Evolutionary conservation across 2,888 invertebrate genomes (phyloP), one percentile per base, ranked within the genome.

Genomic region (Mystacides longicornis): DNA sequence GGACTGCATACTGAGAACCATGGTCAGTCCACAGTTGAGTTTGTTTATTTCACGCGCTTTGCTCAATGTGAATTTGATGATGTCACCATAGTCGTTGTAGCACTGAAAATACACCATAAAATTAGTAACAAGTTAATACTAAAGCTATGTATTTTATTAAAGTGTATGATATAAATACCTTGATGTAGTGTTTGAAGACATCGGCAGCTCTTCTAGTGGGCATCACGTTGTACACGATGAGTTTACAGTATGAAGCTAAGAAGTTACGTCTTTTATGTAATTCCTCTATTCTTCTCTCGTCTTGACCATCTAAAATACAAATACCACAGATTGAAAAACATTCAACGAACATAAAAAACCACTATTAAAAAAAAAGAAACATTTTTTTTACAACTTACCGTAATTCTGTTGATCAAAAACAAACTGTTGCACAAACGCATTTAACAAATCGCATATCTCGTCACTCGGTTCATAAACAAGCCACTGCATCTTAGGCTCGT

Each of bases 21-120:
- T 90, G 2, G 95, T 96, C 62, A 94, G 81, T 5, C 98, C 94
- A 72, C 96, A 97, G 69, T 89, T 90, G 42, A 94, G 87, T 75
- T 96, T 97, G 77, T 96, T 96, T 65, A 97, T 94, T 77, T 99
- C 99, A 63, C 98, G 82, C 11, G 96, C 93, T 75, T 98, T 98
- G 64, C 92, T 91, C 64, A 99, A 76, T 9, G 98, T 96, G 31
- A 93, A 89, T 76, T 99, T 99, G 63, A 99, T 89, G 51, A 98
- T 97, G 73, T 98, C 98, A 50, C 98, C 97, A 73, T 96, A 98
- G 73, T 98, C 96, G 70, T 95, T 94, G 74, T 96, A 96, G 71
- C 93, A 96, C 86, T 90, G 71, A 46, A 58, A 64, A 53, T 56
- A 22, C 23, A 37, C 27, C 14, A 37, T 4, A 7, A 11, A 18